Evolutionary conservation across 2,888 invertebrate species (phyloP).

Genomic region (Meloe dianella): DNA sequence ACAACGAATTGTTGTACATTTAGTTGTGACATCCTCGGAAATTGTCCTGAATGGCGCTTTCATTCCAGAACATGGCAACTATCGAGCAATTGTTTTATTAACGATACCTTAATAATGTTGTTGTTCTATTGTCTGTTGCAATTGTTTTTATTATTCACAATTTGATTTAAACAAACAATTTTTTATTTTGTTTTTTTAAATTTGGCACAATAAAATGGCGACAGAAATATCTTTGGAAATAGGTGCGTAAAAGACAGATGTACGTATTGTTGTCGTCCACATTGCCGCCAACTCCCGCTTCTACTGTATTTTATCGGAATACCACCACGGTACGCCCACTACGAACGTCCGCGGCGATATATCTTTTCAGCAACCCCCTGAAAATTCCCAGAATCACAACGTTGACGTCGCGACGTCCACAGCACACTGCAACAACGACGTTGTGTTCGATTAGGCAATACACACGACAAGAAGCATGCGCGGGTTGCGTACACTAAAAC

Average conservation of each 20-base stretch:
- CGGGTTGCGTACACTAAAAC: conserved; percentile 24
- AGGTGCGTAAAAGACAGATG: conserved; percentile 42
- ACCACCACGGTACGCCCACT: conserved; percentile 47
- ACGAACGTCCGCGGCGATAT: conserved; percentile 23
- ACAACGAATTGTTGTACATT: too few relatives aligned
- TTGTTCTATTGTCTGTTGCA: background rate
- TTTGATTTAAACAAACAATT: background rate
- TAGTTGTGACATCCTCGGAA: conserved; percentile 2
- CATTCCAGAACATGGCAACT: background rate
- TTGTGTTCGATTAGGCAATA: conserved; percentile 47
- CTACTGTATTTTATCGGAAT: background rate
- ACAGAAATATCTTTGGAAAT: conserved; percentile 30
- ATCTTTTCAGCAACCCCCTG: conserved; percentile 17
- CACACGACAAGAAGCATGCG: conserved; percentile 37
- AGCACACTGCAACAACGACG: conserved; percentile 38
- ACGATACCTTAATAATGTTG: background rate
- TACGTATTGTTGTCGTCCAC: conserved; percentile 47
- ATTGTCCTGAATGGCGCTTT: background rate
- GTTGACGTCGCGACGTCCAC: conserved; percentile 44
- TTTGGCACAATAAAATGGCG: conserved; percentile 46
- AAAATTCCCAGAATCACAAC: conserved; percentile 34
- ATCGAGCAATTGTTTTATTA: background rate
- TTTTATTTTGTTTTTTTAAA: conserved; percentile 20
- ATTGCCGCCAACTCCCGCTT: conserved; percentile 32
- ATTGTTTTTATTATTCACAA: background rate